phyloP scores from a whole-genome alignment of 1,140 invertebrate genomes.

The Pogonognathellus flavescens region DNA sequence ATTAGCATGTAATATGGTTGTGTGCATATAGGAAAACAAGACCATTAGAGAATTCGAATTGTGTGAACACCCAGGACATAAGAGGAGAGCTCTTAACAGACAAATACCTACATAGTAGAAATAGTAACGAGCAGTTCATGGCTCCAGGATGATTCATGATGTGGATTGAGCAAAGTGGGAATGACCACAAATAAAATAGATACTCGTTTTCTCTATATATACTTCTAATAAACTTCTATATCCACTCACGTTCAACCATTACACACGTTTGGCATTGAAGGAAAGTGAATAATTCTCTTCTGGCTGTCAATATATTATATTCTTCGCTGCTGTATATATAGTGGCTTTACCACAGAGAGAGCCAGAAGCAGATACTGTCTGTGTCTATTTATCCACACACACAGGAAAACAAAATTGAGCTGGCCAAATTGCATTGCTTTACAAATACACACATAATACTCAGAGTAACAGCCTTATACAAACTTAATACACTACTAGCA shows the following conservation, averaged over 20 bases:
- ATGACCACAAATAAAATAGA: conserved; percentile 41
- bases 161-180: conserved; percentile 30
- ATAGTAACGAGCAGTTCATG: conserved; percentile 37
- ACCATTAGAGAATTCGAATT: too few species aligned
- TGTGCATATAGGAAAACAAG: conserved; percentile 4
- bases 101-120: neutral
- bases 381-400: neutral
- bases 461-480: neutral
- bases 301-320: neutral
- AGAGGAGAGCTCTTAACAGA: too few species aligned
- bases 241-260: too few species aligned
- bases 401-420: neutral
- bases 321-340: neutral
- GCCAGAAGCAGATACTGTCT: neutral
- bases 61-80: too few species aligned
- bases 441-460: too few species aligned
- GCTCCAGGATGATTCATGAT: conserved; percentile 36
- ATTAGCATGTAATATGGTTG: neutral
- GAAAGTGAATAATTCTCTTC: neutral
- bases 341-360: neutral
- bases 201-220: neutral
- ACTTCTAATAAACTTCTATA: neutral
- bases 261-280: too few species aligned
- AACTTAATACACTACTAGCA: neutral
- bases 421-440: neutral